These are phyloP conservation scores for Matsumyia berberina DNA, from an alignment of 2,888 invertebrate species.

Conservation along the genomic window DNA sequence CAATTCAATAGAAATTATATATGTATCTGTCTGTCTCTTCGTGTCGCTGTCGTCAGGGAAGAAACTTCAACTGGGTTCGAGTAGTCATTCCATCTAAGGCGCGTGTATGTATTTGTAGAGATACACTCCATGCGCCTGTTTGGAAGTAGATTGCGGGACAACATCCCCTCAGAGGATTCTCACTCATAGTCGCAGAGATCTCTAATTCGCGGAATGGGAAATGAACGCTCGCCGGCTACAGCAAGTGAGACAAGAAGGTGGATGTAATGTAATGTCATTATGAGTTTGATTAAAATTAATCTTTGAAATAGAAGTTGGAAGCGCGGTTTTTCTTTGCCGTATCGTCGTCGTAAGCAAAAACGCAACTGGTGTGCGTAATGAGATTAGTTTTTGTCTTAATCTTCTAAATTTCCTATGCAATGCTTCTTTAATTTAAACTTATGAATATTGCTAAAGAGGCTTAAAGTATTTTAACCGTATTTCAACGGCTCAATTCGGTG, in stretches of 20 bases:
- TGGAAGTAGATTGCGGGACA: conserved; percentile 19
- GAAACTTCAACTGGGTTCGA: conserved; percentile 9
- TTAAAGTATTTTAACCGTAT: background rate
- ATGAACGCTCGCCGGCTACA: conserved; percentile 8
- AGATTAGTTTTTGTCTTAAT: conserved; percentile 50
- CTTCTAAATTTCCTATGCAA: conserved; percentile 3
- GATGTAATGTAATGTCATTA: conserved; percentile 57
- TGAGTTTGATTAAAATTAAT: conserved; percentile 60
- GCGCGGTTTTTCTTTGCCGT: conserved; percentile 26
- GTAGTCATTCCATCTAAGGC: conserved; percentile 19
- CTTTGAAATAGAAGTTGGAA: conserved; percentile 40
- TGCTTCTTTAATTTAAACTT: background rate
- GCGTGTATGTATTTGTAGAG: background rate
- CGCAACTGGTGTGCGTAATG: conserved; percentile 55
- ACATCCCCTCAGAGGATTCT: conserved; percentile 2
- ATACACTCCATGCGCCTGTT: conserved; percentile 28
- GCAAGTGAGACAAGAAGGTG: conserved; percentile 19
- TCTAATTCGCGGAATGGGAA: conserved; percentile 29
- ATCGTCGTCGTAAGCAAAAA: conserved; percentile 7
- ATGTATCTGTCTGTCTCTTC: conserved; percentile 16
- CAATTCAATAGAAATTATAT: conserved; percentile 60
- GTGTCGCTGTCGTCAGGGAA: conserved; percentile 18
- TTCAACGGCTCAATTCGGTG: no score
- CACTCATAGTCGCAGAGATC: conserved; percentile 6
- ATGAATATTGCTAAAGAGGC: background rate